phyloP scores from a whole-genome alignment of 2,888 invertebrate species.

The Drosophila acutilabella region DNA sequence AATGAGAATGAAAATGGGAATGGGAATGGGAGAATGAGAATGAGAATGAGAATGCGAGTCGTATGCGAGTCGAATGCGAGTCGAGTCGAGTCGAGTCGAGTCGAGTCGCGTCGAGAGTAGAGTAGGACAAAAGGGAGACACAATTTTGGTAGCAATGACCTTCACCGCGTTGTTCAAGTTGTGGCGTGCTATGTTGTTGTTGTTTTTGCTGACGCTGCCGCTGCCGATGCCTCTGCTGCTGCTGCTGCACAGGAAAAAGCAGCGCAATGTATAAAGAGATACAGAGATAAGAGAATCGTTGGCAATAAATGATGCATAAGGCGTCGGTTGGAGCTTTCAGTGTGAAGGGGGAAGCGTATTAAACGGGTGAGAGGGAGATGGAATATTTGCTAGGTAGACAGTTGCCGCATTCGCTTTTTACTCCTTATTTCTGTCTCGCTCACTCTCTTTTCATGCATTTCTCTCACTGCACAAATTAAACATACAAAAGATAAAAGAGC shows the following conservation, averaged over 20 bases:
- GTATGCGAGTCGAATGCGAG: conserved; percentile 43
- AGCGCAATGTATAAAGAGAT: conserved; percentile 39
- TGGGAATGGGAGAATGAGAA: conserved; percentile 25
- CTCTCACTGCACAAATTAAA: conserved; percentile 64
- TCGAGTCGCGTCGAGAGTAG: conserved; percentile 69
- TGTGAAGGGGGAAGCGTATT: conserved; percentile 1
- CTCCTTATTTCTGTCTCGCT: conserved; percentile 12
- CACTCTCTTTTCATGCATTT: conserved; percentile 8
- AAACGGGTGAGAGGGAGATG: conserved; percentile 1
- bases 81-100: conserved; percentile 49
- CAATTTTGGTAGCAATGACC: conserved; percentile 85
- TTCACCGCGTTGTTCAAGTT: conserved; percentile 85
- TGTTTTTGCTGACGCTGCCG: conserved; percentile 38
- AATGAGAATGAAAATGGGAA: conserved; percentile 35
- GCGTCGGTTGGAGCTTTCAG: conserved; percentile 29
- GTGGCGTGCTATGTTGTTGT: conserved; percentile 50
- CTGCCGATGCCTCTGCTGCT: conserved; percentile 12
- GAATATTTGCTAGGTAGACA: conserved; percentile 45
- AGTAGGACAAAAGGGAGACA: conserved; percentile 84
- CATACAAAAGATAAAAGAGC: conserved; percentile 72
- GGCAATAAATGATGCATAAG: conserved; percentile 72
- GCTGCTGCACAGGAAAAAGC: conserved; percentile 47
- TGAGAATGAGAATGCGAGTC: conserved; percentile 38
- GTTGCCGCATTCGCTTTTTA: conserved; percentile 53
- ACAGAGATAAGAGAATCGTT: conserved; percentile 46